Evolutionary conservation across 2,113 vertebrate species (phyloP), one percentile per base, ranked within the genome.

Genomic region (Odontophorus gujanensis): DNA sequence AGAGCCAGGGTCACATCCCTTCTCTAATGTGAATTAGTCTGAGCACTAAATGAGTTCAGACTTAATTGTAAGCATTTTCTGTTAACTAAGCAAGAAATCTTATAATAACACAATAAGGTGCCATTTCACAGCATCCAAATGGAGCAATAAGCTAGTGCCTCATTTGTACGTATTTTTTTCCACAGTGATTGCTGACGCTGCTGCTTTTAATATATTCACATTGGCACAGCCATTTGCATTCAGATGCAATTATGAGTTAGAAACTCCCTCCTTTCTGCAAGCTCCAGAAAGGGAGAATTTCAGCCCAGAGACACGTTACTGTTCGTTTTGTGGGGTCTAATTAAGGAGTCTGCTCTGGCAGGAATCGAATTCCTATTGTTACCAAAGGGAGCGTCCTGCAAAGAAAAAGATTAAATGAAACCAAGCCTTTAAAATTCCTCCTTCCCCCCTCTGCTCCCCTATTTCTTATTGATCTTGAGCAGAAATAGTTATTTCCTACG

Each of bases 201-300:
- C 88, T 73, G 87, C 95, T 97, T 97, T 97, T 97, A 97, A 97
- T 97, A 93, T 94, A 97, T 96, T 97, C 94, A 87, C 96, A 90
- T 72, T 93, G 95, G 95, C 92, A 93, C 80, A 81, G 95, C 95
- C 91, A 94, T 97, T 96, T 97, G 96, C 95, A 96, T 96, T 94
- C 93, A 96, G 96, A 95, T 88, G 92, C 94, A 95, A 96, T 94
- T 97, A 97, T 87, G 96, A 95, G 94, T 95, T 90, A 96, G 96
- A 93, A 87, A 68, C 76, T 62, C 94, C 90, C 95, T 96, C 93
- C 95, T 94, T 94, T 74, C 92, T 95, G 84, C 51, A 32, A 78
- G 87, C 95, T 92, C 91, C 68, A 68, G 96, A 96, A 96, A 97
- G 92, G 92, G 89, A 96, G 92, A 96, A 96, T 93, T 95, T 96